Conservation (phyloP, 1,140 invertebrate genomes). For the Thaumetopoea pityocampa region DNA sequence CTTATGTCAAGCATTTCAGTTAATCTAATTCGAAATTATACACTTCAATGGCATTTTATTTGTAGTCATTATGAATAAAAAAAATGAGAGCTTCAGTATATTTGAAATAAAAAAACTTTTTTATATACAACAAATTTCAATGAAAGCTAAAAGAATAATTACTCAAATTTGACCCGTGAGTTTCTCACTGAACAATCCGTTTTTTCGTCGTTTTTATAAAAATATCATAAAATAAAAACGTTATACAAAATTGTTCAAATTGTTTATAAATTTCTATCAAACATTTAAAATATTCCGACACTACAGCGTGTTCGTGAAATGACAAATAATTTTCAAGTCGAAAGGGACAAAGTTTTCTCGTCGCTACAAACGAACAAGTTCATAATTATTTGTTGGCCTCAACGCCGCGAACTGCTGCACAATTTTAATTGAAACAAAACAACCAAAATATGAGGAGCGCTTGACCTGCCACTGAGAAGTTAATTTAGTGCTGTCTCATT, state of each 20-base stretch:
- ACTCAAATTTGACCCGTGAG: constrained; percentile 9
- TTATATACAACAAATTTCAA: constrained; percentile 5
- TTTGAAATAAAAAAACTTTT: constrained; percentile 1
- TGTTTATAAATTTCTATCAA: constrained; percentile 6
- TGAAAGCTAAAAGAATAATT: constrained; percentile 3
- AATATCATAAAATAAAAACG: constrained; percentile 11
- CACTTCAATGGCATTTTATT: too few relatives aligned
- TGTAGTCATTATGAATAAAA: not conserved
- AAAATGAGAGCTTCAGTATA: not conserved
- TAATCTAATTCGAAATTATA: too few relatives aligned
- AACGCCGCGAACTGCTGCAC: constrained; percentile 27
- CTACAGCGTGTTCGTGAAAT: constrained; percentile 13
- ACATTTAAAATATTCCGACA: constrained; percentile 9
- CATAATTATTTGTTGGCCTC: constrained; percentile 54
- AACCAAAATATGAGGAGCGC: constrained; percentile 37
- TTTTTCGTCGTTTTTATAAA: constrained; percentile 7
- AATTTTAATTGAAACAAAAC: constrained; percentile 50
- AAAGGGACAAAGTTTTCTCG: constrained; percentile 47
- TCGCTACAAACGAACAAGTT: constrained; percentile 45
- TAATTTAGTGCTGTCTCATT: constrained; percentile 24
- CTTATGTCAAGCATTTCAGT: too few relatives aligned
- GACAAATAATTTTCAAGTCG: constrained; percentile 23
- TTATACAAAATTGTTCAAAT: constrained; percentile 7
- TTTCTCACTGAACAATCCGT: constrained; percentile 7
- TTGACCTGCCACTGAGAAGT: constrained; percentile 38